phyloP scores from a whole-genome alignment of 2,797 vertebrate genomes.

The Pogoniulus pusillus region DNA sequence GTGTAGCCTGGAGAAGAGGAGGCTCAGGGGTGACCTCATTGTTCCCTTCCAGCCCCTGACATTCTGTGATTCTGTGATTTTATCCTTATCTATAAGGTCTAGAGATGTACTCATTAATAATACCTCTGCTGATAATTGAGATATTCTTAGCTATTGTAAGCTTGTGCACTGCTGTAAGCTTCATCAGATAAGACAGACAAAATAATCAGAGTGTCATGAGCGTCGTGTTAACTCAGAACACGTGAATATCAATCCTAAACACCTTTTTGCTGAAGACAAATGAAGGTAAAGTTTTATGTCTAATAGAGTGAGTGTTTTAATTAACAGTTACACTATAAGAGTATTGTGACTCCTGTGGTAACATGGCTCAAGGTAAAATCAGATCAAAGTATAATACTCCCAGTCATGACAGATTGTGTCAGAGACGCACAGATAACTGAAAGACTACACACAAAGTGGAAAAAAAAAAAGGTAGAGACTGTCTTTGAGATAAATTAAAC shows the following conservation, averaged over 20 bases:
- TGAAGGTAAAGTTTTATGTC: neutral
- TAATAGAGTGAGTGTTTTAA: neutral
- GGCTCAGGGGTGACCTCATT: too few relatives aligned
- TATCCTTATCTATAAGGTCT: neutral
- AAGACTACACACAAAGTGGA: neutral
- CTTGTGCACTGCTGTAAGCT: neutral
- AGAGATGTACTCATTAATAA: neutral
- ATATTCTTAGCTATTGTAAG: neutral
- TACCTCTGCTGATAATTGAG: neutral
- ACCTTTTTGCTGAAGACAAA: neutral
- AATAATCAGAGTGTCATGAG: neutral
- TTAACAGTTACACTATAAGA: neutral
- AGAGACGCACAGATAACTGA: neutral
- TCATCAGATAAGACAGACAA: neutral
- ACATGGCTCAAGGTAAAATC: neutral
- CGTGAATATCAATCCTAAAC: neutral
- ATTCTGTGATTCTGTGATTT: too few relatives aligned
- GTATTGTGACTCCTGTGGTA: neutral
- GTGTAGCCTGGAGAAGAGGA: too few relatives aligned
- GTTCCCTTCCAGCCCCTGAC: too few relatives aligned
- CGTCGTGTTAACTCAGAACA: too few relatives aligned
- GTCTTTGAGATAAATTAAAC: neutral
- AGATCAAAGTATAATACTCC: neutral
- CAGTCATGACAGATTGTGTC: neutral
- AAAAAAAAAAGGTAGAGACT: neutral